Base-by-base conservation (phyloP, 2,888 invertebrate species). In the Chrysolina oricalcia region DNA sequence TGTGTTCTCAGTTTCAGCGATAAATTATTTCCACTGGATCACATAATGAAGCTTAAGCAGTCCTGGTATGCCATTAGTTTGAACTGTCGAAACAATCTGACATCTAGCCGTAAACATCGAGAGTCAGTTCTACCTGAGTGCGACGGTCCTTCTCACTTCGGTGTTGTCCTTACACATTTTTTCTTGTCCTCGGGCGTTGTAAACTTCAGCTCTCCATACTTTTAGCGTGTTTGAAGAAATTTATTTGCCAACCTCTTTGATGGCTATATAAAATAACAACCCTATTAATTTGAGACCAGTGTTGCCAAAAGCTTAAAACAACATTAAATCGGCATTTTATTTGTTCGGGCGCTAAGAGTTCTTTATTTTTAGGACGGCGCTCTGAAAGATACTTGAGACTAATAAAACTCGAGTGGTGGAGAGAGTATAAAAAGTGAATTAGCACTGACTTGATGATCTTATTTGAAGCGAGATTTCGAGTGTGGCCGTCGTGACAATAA, bases 161-260 rank as follows among this genome's bases (percentile, higher is more conserved):
- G 78, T 74, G 72, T 79, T 82, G 81, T 81, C 81, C 81, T 84
- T 82, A 83, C 83, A 81, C 81, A 80, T 80, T 85, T 83, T 82
- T 84, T 82, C 82, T 82, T 82, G 83, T 84, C 82, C 81, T 81
- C 80, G 79, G 80, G 80, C 80, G 83, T 79, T 86, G 85, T 86
- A 85, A 86, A 85, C 76, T 85, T 86, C 85, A 82, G 75, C 81
- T 78, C 78, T 80, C 81, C 81, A 85, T 85, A 85, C 85, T 84
- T 82, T 83, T 82, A 83, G 83, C 85, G 79, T 85, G 85, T 86
- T 80, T 79, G 66, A 78, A 82, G 80, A 77, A 84, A 86, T 86
- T 85, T 86, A 86, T 85, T 85, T 81, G 82, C 84, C 80, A 82
- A 83, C 83, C 80, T 80, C 80, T 84, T 81, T 82, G 83, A 81